Evolutionary conservation across 2,888 invertebrate genomes (phyloP).

Genomic region (Parnassius orleans): DNA sequence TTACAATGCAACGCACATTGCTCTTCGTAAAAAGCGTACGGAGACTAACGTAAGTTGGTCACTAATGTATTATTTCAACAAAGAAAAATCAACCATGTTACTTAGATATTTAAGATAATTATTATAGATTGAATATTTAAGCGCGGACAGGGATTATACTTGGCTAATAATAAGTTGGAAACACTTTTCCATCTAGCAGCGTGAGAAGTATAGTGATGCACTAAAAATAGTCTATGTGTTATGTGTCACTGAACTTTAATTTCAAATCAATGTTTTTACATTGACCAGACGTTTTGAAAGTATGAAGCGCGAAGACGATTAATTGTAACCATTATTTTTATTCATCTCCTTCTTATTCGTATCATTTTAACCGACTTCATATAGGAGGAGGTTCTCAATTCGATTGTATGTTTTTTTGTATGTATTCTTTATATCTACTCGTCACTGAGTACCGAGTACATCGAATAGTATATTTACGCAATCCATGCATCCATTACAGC

Average conservation of each 20-base stretch:
- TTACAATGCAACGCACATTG: slow-evolving; percentile 25
- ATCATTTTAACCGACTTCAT: no score
- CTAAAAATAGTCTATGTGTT: slow-evolving; percentile 3
- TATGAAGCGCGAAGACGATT: no score
- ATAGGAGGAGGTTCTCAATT: no score
- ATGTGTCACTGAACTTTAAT: slow-evolving; percentile 17
- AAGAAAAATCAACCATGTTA: slow-evolving; percentile 1
- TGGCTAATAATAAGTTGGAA: background rate
- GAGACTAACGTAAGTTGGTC: background rate
- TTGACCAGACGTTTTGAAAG: no score
- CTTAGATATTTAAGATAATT: background rate
- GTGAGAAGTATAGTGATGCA: slow-evolving; percentile 24
- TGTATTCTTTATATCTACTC: no score
- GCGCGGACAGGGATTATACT: background rate
- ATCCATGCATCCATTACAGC: no score
- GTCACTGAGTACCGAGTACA: no score
- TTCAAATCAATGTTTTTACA: background rate
- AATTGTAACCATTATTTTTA: no score
- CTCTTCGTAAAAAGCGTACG: slow-evolving; percentile 22
- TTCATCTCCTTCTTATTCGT: no score
- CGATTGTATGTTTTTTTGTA: no score
- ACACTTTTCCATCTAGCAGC: slow-evolving; percentile 21
- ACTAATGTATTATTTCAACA: background rate
- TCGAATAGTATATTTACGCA: no score
- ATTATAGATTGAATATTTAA: slow-evolving; percentile 1